Evolutionary conservation across 2,113 vertebrate species (phyloP), one percentile per base, ranked within the genome.

Genomic region (Tyto alba): DNA sequence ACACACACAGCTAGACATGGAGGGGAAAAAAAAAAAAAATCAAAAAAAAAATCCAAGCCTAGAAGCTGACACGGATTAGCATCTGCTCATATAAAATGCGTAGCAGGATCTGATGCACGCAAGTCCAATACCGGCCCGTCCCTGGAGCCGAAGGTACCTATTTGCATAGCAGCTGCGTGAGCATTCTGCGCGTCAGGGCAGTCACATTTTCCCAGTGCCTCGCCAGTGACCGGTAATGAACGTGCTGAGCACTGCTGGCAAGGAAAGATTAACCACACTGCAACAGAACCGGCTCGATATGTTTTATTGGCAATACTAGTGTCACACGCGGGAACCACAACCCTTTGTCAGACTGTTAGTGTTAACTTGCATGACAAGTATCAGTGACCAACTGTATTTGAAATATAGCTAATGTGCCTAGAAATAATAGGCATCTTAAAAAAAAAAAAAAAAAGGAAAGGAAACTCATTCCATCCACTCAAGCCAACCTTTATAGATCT

Each of bases 401-500:
- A 98, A 98, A 98, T 98, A 98, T 93, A 95, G 97, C 96, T 96
- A 18, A 76, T 93, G 93, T 98, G 87, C 97, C 96, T 95, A 93
- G 89, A 92, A 97, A 96, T 98, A 98, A 98, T 97, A 93, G 96
- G 97, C 97, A 94, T 93, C 97, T 89, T 50, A 19, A 56, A 68
- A 93, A 96, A 96, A 93, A 72, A 83, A 57, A 48, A 21, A 56
- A 48, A 55, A 75, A 32, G 22, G 18, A 85, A 90, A 88, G 68
- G 59, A 81, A 95, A 53, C 71, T 96, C 93, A 90, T 97, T 97
- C 71, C 67, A 27, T 85, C 96, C 97, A 84, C 85, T 96, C 95
- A 91, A 96, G 89, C 93, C 96, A 95, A 77, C 82, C 94, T 95
- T 97, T 95, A 96, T 26, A 94, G 97, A 94, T 93, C 94, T 87